Evolutionary conservation across 1,140 invertebrate species (phyloP).

Genomic region (Apis dorsata): DNA sequence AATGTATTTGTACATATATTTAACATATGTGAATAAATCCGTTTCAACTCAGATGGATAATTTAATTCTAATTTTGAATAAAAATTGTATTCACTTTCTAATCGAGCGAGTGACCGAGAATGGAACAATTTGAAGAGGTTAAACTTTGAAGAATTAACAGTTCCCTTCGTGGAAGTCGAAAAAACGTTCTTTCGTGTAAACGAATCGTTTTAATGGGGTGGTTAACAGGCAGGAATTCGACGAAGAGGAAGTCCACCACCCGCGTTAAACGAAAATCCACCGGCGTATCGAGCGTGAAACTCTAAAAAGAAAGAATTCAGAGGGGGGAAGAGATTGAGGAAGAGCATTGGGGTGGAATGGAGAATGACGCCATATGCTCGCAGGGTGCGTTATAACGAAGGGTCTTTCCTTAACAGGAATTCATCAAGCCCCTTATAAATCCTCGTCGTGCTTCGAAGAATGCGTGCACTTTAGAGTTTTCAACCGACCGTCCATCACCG

Average conservation of each 20-base stretch:
- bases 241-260: slow-evolving; percentile 34
- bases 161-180: slow-evolving; percentile 2
- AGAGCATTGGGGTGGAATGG: slow-evolving; percentile 5
- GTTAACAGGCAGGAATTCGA: slow-evolving; percentile 53
- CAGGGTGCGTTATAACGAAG: slow-evolving; percentile 39
- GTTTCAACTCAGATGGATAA: too few relatives aligned
- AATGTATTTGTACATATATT: too few relatives aligned
- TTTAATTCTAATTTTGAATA: neutral
- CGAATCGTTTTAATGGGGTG: slow-evolving; percentile 52
- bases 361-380: slow-evolving; percentile 50
- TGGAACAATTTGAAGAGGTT: too few relatives aligned
- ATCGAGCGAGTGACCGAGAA: too few relatives aligned
- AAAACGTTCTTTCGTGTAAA: slow-evolving; percentile 33
- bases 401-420: slow-evolving; percentile 45
- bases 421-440: slow-evolving; percentile 46
- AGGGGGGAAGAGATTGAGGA: neutral
- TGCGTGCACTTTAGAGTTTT: slow-evolving; percentile 10
- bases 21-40: too few relatives aligned
- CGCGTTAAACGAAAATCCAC: slow-evolving; percentile 33
- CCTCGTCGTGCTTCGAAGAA: slow-evolving; percentile 27
- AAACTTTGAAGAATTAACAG: neutral
- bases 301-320: slow-evolving; percentile 12
- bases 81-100: neutral
- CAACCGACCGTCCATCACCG: neutral
- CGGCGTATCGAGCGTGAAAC: slow-evolving; percentile 47